A percentile compares a stretch with the other conserved stretches of the same genome.
Conservation (phyloP, 2,797 vertebrate species). For the Pseudomugil tenellus region DNA sequence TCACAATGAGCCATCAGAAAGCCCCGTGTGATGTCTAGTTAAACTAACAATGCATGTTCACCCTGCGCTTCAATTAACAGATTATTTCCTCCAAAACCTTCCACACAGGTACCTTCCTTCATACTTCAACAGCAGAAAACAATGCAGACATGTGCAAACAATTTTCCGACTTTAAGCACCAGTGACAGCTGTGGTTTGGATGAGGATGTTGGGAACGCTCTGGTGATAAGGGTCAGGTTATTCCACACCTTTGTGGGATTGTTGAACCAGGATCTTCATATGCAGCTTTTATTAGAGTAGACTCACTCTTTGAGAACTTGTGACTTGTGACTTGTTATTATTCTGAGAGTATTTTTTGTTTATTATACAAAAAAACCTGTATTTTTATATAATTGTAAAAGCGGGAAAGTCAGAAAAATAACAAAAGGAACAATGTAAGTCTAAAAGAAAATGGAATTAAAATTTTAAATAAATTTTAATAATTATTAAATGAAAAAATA, state of each 20-base stretch:
- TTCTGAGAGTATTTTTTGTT: no score
- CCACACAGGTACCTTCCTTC: background rate
- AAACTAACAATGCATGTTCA: background rate
- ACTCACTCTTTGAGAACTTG: background rate
- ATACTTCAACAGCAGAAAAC: background rate
- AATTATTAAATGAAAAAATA: no score
- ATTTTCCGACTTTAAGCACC: background rate
- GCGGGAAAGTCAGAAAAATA: no score
- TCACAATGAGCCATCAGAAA: background rate
- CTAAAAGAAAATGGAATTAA: no score
- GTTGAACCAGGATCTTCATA: background rate
- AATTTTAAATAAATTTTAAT: no score
- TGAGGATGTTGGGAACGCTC: background rate
- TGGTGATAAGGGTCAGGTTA: background rate
- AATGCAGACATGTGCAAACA: background rate
- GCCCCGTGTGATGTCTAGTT: background rate
- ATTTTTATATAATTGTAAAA: no score
- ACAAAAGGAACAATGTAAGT: no score
- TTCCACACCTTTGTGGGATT: background rate
- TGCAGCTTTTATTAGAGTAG: background rate
- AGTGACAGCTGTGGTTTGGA: background rate
- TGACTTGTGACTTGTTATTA: no score
- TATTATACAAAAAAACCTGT: no score
- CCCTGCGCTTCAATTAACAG: background rate
- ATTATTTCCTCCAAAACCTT: background rate